Evolutionary conservation across 2,888 invertebrate genomes (phyloP), one percentile per base, ranked within the genome.

Genomic region (Drosophila ustulata): DNA sequence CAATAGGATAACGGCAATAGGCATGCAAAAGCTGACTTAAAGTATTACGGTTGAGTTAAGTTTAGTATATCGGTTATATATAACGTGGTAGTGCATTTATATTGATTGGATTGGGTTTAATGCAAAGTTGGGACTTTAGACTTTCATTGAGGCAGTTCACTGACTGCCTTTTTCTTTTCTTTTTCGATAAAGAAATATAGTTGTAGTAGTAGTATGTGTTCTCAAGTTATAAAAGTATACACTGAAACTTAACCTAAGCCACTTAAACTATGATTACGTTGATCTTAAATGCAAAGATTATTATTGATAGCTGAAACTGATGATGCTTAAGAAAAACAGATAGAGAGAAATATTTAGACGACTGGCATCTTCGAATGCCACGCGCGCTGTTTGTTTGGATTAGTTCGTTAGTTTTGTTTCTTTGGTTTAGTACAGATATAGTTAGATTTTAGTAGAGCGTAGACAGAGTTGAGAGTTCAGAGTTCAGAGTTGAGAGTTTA

Each of bases 211-310:
- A 30, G 87, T 78, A 89, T 86, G 85, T 86, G 85, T 86, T 86
- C 85, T 89, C 85, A 88, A 80, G 70, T 73, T 78, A 58, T 49
- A n/a, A 37, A 32, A 68, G 57, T 75, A 49, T 85, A 84, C 76
- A 88, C 85, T 66, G 62, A 47, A 68, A 56, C 88, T 85, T 83
- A 88, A 73, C 57, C 79, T 88, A 88, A 47, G 39, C 49, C 61
- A 51, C 86, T 83, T 87, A 89, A 71, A 64, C 57, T 70, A 82
- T 55, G 30, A 57, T 65, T 43, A 63, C 18, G 68, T 76, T 56
- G 52, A 63, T 62, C 88, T 85, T 82, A 88, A 88, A 82, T 71
- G 69, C 82, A 79, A 82, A 78, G 45, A 63, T 75, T 61, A 56
- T 79, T 75, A 73, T 78, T 30, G 56, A 79, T 75, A 76, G 76